These are phyloP conservation scores for Deilephila elpenor DNA, from an alignment of 2,888 invertebrate species.

Conservation along the genomic window DNA sequence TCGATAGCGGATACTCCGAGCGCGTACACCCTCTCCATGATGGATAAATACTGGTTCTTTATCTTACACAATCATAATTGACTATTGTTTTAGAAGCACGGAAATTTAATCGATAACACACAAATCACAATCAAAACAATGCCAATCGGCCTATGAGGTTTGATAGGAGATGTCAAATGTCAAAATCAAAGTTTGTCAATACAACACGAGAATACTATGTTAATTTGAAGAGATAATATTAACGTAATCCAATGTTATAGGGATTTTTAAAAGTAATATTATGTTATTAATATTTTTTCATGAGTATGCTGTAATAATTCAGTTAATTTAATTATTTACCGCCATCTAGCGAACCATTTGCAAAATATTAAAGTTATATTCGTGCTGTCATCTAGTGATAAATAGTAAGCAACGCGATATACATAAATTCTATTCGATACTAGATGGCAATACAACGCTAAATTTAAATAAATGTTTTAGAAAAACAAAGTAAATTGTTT, in stretches of 20 bases:
- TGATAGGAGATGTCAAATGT: slow-evolving; percentile 33
- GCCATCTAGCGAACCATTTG: neutral
- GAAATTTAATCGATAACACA: slow-evolving; percentile 36
- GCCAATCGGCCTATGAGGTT: neutral
- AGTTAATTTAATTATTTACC: neutral
- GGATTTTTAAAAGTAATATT: neutral
- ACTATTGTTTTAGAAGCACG: slow-evolving; percentile 37
- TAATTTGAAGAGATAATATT: neutral
- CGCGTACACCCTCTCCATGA: slow-evolving; percentile 72
- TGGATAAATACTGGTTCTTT: slow-evolving; percentile 30
- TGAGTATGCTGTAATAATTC: neutral
- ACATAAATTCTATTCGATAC: neutral
- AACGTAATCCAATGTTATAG: neutral
- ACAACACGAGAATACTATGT: neutral
- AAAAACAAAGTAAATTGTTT: too few relatives aligned
- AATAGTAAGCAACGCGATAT: neutral
- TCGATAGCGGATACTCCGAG: slow-evolving; percentile 67
- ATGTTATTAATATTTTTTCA: neutral
- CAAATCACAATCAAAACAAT: slow-evolving; percentile 37
- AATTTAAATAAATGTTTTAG: neutral
- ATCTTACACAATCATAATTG: slow-evolving; percentile 40
- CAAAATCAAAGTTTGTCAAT: neutral
- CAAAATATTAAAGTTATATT: neutral
- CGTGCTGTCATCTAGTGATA: neutral
- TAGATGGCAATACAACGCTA: neutral